Percentiles rank a stretch among this genome's conserved stretches.
Evolutionary conservation across 2,797 vertebrate species (phyloP).

Genomic region (Catharus ustulatus): DNA sequence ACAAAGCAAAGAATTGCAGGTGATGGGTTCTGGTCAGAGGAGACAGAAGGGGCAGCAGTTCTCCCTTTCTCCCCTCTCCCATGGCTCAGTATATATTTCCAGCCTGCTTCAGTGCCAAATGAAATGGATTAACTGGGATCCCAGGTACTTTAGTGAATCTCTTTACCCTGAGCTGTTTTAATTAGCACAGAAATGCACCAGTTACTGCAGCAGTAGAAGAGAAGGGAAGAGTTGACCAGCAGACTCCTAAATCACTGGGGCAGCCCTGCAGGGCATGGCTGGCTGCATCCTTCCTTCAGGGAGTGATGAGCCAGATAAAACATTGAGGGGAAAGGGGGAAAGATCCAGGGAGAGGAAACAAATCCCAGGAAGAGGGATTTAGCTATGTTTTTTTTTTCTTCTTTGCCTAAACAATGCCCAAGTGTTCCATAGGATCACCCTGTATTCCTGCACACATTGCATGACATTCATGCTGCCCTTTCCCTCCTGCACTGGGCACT

Average conservation of each 20-base stretch:
- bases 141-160: background rate
- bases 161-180: background rate
- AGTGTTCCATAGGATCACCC: background rate
- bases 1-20: background rate
- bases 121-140: background rate
- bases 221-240: background rate
- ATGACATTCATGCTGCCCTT: background rate
- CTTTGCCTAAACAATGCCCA: background rate
- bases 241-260: background rate
- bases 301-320: background rate
- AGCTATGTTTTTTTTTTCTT: background rate
- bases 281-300: background rate
- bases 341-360: background rate
- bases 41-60: background rate
- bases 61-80: background rate
- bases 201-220: background rate
- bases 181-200: background rate
- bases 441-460: background rate
- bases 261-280: background rate
- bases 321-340: accelerated
- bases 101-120: background rate
- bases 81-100: background rate
- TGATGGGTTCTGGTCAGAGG: background rate
- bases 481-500: background rate
- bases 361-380: background rate